Base-by-base conservation (phyloP, 2,888 invertebrate species). In the Brachylomia viminalis region DNA sequence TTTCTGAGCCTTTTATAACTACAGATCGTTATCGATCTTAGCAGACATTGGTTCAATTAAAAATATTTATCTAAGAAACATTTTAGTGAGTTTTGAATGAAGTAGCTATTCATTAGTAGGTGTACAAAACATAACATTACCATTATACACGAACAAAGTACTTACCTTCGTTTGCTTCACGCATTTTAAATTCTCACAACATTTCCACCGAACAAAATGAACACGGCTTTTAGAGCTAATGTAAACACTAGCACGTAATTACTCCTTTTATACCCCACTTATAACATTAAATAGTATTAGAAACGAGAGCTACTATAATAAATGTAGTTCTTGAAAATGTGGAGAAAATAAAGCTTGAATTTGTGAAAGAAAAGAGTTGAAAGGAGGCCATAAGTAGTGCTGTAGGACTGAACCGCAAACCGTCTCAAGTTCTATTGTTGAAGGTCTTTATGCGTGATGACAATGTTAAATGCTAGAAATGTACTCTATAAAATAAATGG, bases 211-310 rank as follows among this genome's bases (percentile, higher is more conserved):
- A 67, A 68, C 61, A 69, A 75, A 80, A 75, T 71, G 68, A 54
- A 78, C 78, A 77, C n/a, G 65, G 54, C 47, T 69, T 59, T 78
- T 49, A 83, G 58, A 59, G 65, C 47, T 66, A 83, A 80, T 80
- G 58, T 80, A 80, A 83, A 83, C 65, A 56, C 79, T 66, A 83
- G 69, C 65, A 42, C 65, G 68, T 83, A 77, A 78, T 80, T 80
- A 83, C 54, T 59, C 42, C 54, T 83, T 80, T 78, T 33, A 69
- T 49, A 69, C 45, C 17, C 64, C 47, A 83, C 58, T 84, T 79
- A 68, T 59, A 79, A 68, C 59, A 79, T 83, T 62, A 66, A 78
- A 83, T 45, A 70, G 54, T 70, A 83, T 83, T 77, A 83, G 54
- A 49, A 78, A 69, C 68, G 70, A 79, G 45, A 79, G 64, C 56